A percentile compares a stretch with the other conserved stretches of the same genome.
These are phyloP conservation scores for Copsychus sechellarum DNA, from an alignment of 2,113 vertebrate genomes.

Conservation along the genomic window DNA sequence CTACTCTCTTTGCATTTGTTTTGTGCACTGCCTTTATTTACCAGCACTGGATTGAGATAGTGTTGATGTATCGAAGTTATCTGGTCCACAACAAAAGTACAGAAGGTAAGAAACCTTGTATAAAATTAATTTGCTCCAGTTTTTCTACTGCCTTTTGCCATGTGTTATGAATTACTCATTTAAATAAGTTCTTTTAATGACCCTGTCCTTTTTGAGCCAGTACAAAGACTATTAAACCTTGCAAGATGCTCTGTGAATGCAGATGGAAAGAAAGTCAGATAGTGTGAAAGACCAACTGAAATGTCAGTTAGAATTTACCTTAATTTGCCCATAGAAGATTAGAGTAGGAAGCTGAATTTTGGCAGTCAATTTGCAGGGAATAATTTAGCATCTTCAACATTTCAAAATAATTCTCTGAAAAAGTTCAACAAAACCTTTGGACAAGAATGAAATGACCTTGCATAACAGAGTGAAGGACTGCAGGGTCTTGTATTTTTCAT, in stretches of 20 bases:
- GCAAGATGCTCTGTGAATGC: neutral
- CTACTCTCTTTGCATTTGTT: conserved; percentile 50
- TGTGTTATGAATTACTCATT: neutral
- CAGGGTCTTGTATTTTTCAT: neutral
- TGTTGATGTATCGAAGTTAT: conserved; percentile 79
- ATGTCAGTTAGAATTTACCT: neutral
- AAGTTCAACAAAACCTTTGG: neutral
- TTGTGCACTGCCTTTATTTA: conserved; percentile 60
- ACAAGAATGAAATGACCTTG: neutral
- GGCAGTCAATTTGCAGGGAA: neutral
- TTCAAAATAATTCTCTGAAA: neutral
- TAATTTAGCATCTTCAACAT: neutral
- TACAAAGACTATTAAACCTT: neutral
- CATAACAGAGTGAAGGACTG: neutral
- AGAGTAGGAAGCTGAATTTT: neutral
- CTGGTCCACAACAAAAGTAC: conserved; percentile 54
- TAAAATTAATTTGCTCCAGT: neutral
- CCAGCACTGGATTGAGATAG: conserved; percentile 81
- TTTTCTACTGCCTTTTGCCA: neutral
- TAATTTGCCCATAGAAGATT: neutral
- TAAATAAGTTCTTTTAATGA: neutral
- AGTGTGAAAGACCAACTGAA: neutral
- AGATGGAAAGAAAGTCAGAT: neutral
- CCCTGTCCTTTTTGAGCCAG: neutral
- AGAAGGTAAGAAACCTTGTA: conserved; percentile 71